Evolutionary conservation across 2,113 vertebrate genomes (phyloP).

Genomic region (Burhinus bistriatus): DNA sequence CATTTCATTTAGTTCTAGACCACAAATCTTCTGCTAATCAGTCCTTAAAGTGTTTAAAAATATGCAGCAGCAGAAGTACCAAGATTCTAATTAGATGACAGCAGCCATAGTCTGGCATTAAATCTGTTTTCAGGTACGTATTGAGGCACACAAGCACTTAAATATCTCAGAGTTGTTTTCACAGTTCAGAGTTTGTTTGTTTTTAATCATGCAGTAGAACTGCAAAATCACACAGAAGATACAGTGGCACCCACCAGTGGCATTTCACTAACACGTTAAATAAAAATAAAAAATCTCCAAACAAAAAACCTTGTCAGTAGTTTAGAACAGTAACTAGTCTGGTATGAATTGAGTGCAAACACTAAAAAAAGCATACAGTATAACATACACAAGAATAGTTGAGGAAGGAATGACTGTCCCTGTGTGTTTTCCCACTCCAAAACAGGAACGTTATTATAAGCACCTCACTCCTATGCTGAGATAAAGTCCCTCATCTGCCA

Average conservation of each 20-base stretch:
- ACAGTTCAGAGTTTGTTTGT: not conserved
- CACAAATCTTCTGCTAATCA: constrained; percentile 50
- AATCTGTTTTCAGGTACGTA: constrained; percentile 18
- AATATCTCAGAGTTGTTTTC: not conserved
- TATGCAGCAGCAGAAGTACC: constrained; percentile 24
- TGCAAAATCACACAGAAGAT: not conserved
- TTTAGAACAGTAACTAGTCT: not conserved
- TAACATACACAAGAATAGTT: not conserved
- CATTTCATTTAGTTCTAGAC: constrained; percentile 29
- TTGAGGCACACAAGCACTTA: not conserved
- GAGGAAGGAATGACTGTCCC: not conserved
- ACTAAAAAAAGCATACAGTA: not conserved
- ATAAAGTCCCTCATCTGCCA: not conserved
- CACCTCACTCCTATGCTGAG: not conserved
- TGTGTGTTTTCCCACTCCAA: not conserved
- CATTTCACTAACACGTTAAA: not conserved
- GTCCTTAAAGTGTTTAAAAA: constrained; percentile 16
- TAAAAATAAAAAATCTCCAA: not conserved
- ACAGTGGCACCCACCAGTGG: not conserved
- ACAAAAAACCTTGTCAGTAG: not conserved
- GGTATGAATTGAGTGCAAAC: not conserved
- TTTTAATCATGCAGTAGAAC: not conserved
- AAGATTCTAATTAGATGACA: constrained; percentile 40
- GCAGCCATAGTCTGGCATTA: not conserved
- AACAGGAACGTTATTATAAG: not conserved